Conservation (phyloP, 2,797 vertebrate genomes). For the Bovichtus variegatus region DNA sequence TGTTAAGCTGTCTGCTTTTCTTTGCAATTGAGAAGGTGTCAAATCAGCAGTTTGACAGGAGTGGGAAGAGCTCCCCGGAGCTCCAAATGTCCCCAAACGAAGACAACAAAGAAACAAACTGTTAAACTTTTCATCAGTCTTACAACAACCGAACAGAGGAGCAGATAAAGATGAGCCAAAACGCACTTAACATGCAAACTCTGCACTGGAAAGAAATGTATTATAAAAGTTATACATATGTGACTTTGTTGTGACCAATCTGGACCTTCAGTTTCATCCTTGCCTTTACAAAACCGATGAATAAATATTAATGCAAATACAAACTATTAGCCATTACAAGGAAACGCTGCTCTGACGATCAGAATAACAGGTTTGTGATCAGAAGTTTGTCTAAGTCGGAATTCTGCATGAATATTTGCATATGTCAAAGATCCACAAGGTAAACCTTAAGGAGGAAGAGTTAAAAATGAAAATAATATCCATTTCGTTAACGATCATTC, state of each 20-base stretch:
- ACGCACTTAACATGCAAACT: background rate
- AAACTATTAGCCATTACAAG: background rate
- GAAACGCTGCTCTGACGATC: background rate
- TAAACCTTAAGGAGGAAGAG: background rate
- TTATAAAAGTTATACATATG: background rate
- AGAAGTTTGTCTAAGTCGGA: background rate
- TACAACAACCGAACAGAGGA: background rate
- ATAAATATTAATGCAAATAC: background rate
- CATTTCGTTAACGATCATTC: background rate
- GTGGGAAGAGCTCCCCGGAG: conserved; percentile 6
- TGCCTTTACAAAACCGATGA: background rate
- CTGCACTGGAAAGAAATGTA: background rate
- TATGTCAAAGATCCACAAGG: background rate
- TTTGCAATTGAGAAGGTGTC: conserved; percentile 9
- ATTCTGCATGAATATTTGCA: background rate
- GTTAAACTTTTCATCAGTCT: background rate
- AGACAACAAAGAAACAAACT: background rate
- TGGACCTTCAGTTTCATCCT: background rate
- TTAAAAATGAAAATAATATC: background rate
- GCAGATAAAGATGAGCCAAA: background rate
- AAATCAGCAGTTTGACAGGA: conserved; percentile 12
- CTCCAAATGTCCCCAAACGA: background rate
- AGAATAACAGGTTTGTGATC: background rate
- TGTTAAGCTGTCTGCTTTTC: background rate
- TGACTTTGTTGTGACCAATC: background rate